Conservation (phyloP, 2,797 vertebrate species). For the Smutsia gigantea region DNA sequence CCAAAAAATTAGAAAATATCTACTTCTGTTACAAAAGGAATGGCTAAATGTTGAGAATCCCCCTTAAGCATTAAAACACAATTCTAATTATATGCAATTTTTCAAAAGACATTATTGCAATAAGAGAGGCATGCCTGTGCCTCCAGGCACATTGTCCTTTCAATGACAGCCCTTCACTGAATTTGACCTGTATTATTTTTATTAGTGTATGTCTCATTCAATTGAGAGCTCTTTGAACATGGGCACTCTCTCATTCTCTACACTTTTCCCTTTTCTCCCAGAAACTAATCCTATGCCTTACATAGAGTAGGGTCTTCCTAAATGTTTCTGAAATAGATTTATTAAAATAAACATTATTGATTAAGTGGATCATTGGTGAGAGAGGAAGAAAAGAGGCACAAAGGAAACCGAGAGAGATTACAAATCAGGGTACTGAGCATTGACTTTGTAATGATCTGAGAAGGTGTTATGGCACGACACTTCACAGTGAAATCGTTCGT, state of each 20-base stretch:
- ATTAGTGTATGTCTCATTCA: not conserved
- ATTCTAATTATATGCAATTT: not conserved
- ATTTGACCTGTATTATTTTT: not conserved
- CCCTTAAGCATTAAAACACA: not conserved
- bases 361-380: not conserved
- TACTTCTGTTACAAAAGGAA: not conserved
- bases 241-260: not conserved
- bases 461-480: not conserved
- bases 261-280: not conserved
- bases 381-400: not conserved
- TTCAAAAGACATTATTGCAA: not conserved
- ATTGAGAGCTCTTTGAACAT: not conserved
- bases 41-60: not conserved
- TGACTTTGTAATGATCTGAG: not conserved
- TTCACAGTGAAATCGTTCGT: not conserved
- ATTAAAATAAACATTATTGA: not conserved
- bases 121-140: not conserved
- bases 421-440: not conserved
- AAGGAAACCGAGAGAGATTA: not conserved
- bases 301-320: not conserved
- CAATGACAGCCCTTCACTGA: not conserved
- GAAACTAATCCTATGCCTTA: not conserved
- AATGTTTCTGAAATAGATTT: not conserved
- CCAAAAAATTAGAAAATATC: not conserved
- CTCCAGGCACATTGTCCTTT: not conserved